Evolutionary conservation across 2,888 invertebrate genomes (phyloP), one percentile per base, ranked within the genome.

Genomic region (Norana najaformis): DNA sequence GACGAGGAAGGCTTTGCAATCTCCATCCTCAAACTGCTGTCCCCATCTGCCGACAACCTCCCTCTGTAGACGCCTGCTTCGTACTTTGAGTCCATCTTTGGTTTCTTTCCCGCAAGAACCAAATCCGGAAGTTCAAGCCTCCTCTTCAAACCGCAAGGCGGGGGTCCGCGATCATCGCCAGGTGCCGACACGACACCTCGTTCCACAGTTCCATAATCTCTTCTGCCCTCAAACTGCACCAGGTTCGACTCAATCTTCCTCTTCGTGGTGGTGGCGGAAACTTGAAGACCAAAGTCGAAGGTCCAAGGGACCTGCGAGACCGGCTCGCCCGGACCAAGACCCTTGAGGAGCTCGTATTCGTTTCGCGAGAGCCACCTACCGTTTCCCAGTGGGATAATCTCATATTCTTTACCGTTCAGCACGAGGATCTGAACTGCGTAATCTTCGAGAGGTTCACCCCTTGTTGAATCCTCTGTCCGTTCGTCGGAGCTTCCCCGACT

Each of bases 341-440:
- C 90, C 53, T 89, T 47, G 90, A 91, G 85, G n/a, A 92, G 88
- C 53, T 92, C 92, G 53, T 91, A 92, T 89, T 92, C 92, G 47
- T 91, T 91, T 47, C 90, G 89, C 6, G 92, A 90, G 11, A 92
- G 89, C 92, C 92, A 92, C 38, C 91, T 90, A 11, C 92, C 91
- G 16, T 90, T 91, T n/a, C 92, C 92, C 13, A 92, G 89, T 0
- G 92, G 91, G 38, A 92, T 92, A 39, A 92, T 92, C 38, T 92
- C 92, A 82, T 91, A 92, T 88, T 92, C 92, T 41, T 89, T 90
- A 13, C 92, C 92, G 36, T 92, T 92, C 34, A 92, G 90, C 18
- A 92, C 69, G 30, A 92, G 91, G 37, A 91, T 92, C 89, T 91
- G 91, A 30, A 85, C 37, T 37, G 35, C 34, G 34, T 38, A 35